These are phyloP conservation scores for Phylloscopus trochiloides DNA, from an alignment of 2,113 vertebrate genomes.

Conservation along the genomic window DNA sequence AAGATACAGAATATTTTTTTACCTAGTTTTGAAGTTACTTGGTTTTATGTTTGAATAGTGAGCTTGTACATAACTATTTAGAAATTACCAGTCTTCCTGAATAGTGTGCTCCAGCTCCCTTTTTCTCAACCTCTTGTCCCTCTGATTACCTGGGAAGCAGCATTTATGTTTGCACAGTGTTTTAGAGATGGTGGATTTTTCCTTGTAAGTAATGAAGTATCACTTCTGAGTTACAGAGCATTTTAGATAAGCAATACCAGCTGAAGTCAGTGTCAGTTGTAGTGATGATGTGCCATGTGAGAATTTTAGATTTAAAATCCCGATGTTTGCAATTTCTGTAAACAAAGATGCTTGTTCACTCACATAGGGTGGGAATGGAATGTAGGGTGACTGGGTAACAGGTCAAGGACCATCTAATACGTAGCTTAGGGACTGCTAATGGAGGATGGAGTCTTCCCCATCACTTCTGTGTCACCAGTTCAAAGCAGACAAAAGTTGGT, in stretches of 20 bases:
- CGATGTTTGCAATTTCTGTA: background rate
- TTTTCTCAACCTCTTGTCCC: background rate
- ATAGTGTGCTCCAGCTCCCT: background rate
- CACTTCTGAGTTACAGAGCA: background rate
- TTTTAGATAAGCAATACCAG: background rate
- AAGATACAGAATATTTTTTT: background rate
- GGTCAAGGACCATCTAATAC: background rate
- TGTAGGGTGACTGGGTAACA: background rate
- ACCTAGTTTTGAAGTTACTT: background rate
- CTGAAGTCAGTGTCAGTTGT: background rate
- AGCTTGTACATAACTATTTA: background rate
- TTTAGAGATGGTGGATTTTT: background rate
- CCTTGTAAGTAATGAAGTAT: background rate
- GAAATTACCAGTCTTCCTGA: background rate
- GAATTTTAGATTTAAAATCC: background rate
- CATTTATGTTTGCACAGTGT: background rate
- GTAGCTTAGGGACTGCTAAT: constrained; percentile 48
- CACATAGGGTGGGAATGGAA: background rate
- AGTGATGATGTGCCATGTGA: background rate
- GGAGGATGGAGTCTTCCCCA: constrained; percentile 26
- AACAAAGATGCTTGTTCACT: background rate
- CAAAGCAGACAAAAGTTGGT: constrained; percentile 10
- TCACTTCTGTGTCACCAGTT: constrained; percentile 57
- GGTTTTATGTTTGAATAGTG: background rate
- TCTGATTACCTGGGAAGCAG: background rate